Evolutionary conservation across 2,888 invertebrate genomes (phyloP).

Genomic region (Agonopterix alstromeriana): DNA sequence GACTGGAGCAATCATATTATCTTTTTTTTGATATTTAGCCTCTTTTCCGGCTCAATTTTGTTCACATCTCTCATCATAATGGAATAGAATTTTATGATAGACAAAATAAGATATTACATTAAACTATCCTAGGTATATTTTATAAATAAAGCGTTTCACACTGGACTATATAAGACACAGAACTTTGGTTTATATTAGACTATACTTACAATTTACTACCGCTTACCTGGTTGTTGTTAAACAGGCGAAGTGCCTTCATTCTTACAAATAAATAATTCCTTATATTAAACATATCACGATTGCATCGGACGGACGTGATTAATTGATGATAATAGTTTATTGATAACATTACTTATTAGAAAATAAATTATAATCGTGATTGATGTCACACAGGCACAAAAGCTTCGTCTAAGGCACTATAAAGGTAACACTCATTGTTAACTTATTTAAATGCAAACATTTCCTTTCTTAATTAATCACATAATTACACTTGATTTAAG

Average conservation of each 20-base stretch:
- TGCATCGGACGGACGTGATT: constrained; percentile 7
- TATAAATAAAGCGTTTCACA: constrained; percentile 74
- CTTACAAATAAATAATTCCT: not conserved
- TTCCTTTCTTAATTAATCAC: not conserved
- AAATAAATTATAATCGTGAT: not conserved
- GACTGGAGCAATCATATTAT: no score
- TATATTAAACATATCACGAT: constrained; percentile 2
- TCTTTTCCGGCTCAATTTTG: no score
- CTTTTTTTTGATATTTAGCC: no score
- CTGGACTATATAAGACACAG: constrained; percentile 69
- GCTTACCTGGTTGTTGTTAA: not conserved
- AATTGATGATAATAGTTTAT: no score
- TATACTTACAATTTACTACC: constrained; percentile 23
- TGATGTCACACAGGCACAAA: constrained; percentile 10
- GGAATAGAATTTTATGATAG: no score
- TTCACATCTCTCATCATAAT: no score
- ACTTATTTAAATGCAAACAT: constrained; percentile 6
- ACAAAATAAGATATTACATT: no score
- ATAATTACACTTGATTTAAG: no score
- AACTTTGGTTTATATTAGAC: constrained; percentile 70
- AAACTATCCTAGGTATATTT: constrained; percentile 12
- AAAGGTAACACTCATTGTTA: constrained; percentile 31
- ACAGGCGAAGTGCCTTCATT: not conserved
- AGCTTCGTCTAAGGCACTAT: constrained; percentile 31
- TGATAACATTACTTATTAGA: not conserved